These are phyloP conservation scores for Brachyalestes nurse DNA, from an alignment of 2,797 vertebrate genomes.

Conservation along the genomic window DNA sequence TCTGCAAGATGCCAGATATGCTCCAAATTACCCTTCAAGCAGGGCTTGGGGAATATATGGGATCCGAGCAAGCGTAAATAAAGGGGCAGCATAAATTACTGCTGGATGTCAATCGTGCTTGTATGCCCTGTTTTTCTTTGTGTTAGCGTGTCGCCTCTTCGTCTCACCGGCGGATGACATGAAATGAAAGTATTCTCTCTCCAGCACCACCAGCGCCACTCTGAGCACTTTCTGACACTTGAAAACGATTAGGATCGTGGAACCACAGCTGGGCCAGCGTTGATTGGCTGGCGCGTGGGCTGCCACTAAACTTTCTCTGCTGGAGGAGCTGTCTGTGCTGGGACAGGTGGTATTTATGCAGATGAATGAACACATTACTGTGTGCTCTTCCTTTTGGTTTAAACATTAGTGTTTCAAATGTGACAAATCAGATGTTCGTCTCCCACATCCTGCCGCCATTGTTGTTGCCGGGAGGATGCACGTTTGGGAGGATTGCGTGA, in stretches of 20 bases:
- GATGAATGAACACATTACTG: constrained; percentile 99
- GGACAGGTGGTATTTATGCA: constrained; percentile 99
- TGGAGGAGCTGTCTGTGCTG: constrained; percentile 91
- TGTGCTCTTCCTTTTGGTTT: constrained; percentile 99
- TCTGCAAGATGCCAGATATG: constrained; percentile 73
- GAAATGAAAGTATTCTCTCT: constrained; percentile 79
- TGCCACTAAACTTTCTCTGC: constrained; percentile 86
- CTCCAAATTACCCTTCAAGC: constrained; percentile 83
- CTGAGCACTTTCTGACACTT: constrained; percentile 79
- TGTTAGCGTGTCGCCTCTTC: constrained; percentile 78
- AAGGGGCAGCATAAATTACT: constrained; percentile 83
- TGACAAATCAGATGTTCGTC: constrained; percentile 99
- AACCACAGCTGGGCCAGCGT: constrained; percentile 78
- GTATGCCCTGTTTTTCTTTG: constrained; percentile 77
- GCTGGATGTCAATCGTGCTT: constrained; percentile 80
- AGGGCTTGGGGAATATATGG: constrained; percentile 64
- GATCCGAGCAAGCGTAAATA: constrained; percentile 73
- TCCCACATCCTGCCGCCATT: constrained; percentile 84
- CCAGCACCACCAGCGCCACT: constrained; percentile 73
- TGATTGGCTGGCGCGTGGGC: constrained; percentile 79
- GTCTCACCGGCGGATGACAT: constrained; percentile 79
- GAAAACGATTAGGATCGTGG: constrained; percentile 76
- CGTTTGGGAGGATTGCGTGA: constrained; percentile 75
- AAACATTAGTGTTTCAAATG: constrained; percentile 99
- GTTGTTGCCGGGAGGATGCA: constrained; percentile 87